A percentile compares a stretch with the other conserved stretches of the same genome.
Evolutionary conservation across 92 coral and sea anemone species (phyloP).

Genomic region (Plumapathes pennacea): DNA sequence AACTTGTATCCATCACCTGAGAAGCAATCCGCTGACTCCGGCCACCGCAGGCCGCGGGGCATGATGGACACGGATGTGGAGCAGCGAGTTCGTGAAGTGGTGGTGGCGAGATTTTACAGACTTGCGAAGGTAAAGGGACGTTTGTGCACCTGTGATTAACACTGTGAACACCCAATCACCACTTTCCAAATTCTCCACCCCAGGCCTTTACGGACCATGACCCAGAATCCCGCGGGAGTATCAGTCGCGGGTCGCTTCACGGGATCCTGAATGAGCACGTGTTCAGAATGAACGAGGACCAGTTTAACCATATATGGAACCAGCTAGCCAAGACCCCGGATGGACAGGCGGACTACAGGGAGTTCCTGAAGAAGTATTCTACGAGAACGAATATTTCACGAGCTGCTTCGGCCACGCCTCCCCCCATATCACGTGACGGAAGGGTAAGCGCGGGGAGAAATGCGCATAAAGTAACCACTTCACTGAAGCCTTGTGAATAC

Average conservation of each 20-base stretch:
- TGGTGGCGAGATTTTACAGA: slow-evolving; percentile 85
- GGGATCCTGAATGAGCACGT: slow-evolving; percentile 77
- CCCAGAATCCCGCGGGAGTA: slow-evolving; percentile 53
- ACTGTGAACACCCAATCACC: not conserved
- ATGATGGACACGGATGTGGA: slow-evolving; percentile 74
- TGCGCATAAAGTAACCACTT: no score
- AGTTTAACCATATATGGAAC: slow-evolving; percentile 82
- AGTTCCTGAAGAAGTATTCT: slow-evolving; percentile 77
- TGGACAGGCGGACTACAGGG: slow-evolving; percentile 78
- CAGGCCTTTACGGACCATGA: slow-evolving; percentile 89
- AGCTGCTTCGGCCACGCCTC: slow-evolving; percentile 69
- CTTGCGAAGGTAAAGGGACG: slow-evolving; percentile 71
- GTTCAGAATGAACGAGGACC: slow-evolving; percentile 83
- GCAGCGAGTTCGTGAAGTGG: slow-evolving; percentile 72
- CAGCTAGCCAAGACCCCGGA: slow-evolving; percentile 59
- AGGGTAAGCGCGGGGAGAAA: no score
- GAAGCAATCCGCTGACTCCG: slow-evolving; percentile 34
- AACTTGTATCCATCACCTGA: slow-evolving; percentile 52
- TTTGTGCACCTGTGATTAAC: not conserved
- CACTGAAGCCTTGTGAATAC: no score
- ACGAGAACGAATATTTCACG: slow-evolving; percentile 57
- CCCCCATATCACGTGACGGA: slow-evolving; percentile 63
- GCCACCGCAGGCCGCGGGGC: slow-evolving; percentile 33
- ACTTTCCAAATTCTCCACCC: not conserved
- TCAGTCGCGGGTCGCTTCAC: slow-evolving; percentile 54